Base-by-base conservation (phyloP, 2,888 invertebrate genomes). In the Scotopteryx bipunctaria region DNA sequence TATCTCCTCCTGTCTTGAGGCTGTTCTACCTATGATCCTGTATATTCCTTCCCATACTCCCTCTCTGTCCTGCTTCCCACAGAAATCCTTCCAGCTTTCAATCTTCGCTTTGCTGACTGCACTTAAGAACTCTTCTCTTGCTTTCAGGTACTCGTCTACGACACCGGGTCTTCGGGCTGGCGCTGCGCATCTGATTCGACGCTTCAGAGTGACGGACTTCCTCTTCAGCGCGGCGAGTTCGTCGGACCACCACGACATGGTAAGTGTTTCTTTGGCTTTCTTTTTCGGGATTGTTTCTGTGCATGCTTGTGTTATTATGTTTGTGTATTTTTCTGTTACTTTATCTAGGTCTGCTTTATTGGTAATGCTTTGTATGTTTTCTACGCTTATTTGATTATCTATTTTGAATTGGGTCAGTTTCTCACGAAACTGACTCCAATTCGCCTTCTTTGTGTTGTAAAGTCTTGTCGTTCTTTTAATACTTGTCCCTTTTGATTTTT, bases 71-170 rank as follows among this genome's bases (percentile, higher is more conserved):
- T n/a, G n/a, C n/a, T 41, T 53, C 4, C 17, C 42, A n/a, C 56
- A 59, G 13, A 57, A 59, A 0, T 17, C 29, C 16, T 54, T 67
- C 65, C 65, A 64, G 29, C 64, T 62, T 0, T 40, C 16, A 0
- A 27, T 50, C 6, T 55, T 52, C 0, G 63, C 61, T 8, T 15
- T 27, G 9, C 43, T 37, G 6, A 21, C 16, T 23, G 9, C 9
- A 2, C 1, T 8, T 11, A 25, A 29, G 40, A 33, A 47, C 2
- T 13, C 25, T 44, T 36, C 27, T 29, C 29, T 44, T 44, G 27
- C 25, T 44, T 44, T 8, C 44, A 44, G 44, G 44, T 44, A 44
- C 36, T 44, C 44, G 1, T 27, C 27, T 5, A 44, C 25, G n/a
- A 44, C 44, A n/a, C n/a, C n/a, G n/a, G n/a, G n/a, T n/a, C 1